A percentile compares a stretch with the other conserved stretches of the same genome.
Conservation (phyloP, 2,888 invertebrate genomes). For the Tenthredo distinguenda region DNA sequence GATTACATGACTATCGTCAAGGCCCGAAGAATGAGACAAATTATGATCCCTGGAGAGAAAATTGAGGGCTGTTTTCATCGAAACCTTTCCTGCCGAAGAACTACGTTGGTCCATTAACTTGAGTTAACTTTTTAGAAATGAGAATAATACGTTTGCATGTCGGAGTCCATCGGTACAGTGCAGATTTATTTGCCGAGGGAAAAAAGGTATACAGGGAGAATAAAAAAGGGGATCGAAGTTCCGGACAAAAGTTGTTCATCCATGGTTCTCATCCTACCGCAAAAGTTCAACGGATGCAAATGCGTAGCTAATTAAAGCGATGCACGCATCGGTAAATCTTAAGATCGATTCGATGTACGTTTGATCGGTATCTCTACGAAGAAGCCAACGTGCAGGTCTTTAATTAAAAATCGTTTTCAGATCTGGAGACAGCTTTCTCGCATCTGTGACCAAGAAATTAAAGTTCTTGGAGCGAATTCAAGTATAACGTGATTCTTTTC, state of each 20-base stretch:
- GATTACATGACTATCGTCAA: neutral
- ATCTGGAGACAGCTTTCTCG: neutral
- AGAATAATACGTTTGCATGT: neutral
- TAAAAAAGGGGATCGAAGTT: conserved; percentile 14
- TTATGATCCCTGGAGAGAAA: neutral
- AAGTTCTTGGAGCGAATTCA: neutral
- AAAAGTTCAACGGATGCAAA: conserved; percentile 26
- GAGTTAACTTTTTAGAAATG: neutral
- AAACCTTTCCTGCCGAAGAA: neutral
- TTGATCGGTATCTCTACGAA: conserved; percentile 31
- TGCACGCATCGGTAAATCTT: conserved; percentile 44
- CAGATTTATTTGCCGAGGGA: neutral
- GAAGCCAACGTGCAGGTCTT: neutral
- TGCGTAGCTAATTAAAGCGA: conserved; percentile 40
- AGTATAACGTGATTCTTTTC: neutral
- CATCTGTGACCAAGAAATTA: neutral
- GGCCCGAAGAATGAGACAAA: neutral
- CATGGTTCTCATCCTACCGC: neutral
- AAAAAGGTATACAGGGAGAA: neutral
- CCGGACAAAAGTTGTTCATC: conserved; percentile 23
- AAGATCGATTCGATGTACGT: conserved; percentile 47
- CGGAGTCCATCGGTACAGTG: neutral
- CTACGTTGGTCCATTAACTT: neutral
- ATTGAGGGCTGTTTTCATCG: neutral
- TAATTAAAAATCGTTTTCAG: conserved; percentile 8